Evolutionary conservation across 1,140 invertebrate genomes (phyloP), one percentile per base, ranked within the genome.

Genomic region (Drosophila ananassae): DNA sequence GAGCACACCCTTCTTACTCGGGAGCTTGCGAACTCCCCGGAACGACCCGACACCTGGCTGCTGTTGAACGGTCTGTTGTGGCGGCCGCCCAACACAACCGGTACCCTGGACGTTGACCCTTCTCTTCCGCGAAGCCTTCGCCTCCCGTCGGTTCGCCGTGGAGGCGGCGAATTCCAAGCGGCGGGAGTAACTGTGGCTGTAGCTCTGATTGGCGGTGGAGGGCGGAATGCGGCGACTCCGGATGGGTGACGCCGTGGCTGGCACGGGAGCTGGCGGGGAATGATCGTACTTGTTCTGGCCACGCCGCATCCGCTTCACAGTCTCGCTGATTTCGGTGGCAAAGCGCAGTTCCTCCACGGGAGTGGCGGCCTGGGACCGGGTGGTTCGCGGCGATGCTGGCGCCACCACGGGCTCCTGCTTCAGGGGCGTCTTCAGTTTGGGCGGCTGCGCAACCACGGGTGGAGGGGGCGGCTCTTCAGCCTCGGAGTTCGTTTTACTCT

Each of bases 251-350:
- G 57, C 37, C 9, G 39, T 24, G 5, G 7, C 46, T 37, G 55
- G 21, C 10, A 46, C 47, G 2, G 77, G 71, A 0, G 73, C 74
- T 30, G 84, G 77, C 34, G 81, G 60, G 21, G 69, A 90, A 60
- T 87, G 77, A 68, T 91, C 90, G 44, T 91, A 91, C 51, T 91
- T 91, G 22, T 91, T 91, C 3, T 91, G 90, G 1, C 90, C 90
- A 9, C 90, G 82, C 4, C 90, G 67, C 82, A 91, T 87, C 0
- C 90, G 77, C 47, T 91, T 91, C 0, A 91, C 90, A 54, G 80
- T 91, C 63, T 91, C 90, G 28, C 85, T 90, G 2, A 91, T 91
- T 32, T 91, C 90, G 22, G 90, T 91, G 44, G 90, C 90, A 50
- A 91, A 91, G 4, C 90, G 85, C 17, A 91, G 52, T 30, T 91